Conservation (phyloP, 2,888 invertebrate genomes). For the Lingula anatina region DNA sequence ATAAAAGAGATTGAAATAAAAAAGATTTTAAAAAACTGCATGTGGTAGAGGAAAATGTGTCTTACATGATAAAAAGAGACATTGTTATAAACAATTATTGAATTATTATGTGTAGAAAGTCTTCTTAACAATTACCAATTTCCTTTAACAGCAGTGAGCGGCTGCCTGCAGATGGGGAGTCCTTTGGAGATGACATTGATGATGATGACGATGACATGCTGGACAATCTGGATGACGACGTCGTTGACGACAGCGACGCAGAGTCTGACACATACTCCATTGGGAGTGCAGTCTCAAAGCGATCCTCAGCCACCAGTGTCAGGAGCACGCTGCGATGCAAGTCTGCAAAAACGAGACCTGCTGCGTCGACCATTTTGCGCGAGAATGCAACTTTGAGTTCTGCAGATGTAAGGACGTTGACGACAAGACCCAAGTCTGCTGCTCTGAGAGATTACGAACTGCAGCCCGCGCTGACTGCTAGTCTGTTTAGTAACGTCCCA, state of each 20-base stretch:
- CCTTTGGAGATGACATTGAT: slow-evolving; percentile 21
- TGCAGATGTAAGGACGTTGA: too few species aligned
- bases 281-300: background rate
- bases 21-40: too few species aligned
- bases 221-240: slow-evolving; percentile 12
- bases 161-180: slow-evolving; percentile 41
- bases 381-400: too few species aligned
- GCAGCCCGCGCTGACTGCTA: slow-evolving; percentile 36
- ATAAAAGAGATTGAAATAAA: too few species aligned
- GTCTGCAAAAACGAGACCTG: too few species aligned
- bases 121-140: background rate
- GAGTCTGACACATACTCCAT: too few species aligned
- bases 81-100: too few species aligned
- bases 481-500: slow-evolving; percentile 48
- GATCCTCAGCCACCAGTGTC: background rate
- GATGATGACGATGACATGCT: slow-evolving; percentile 27
- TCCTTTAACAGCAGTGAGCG: slow-evolving; percentile 24
- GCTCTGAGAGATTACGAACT: background rate
- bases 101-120: too few species aligned
- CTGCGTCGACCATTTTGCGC: too few species aligned
- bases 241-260: too few species aligned
- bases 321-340: background rate
- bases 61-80: too few species aligned
- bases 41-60: background rate
- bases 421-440: background rate